Base-by-base conservation (phyloP, 2,113 vertebrate genomes). In the Egretta garzetta region DNA sequence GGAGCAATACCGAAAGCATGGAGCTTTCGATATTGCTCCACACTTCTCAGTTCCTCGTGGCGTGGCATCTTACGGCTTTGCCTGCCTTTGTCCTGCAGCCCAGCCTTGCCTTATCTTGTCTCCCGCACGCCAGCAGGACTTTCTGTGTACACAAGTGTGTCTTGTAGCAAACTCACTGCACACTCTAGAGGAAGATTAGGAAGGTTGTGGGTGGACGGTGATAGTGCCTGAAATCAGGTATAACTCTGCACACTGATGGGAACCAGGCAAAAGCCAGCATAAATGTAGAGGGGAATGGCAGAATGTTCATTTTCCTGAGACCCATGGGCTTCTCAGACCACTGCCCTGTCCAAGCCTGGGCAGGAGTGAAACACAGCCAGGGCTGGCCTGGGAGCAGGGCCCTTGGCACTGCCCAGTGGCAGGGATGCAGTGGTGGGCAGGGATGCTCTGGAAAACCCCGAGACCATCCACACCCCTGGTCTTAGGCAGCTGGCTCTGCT, bases 1-100 rank as follows among this genome's bases (percentile, higher is more conserved):
- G 60, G 39, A 90, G 71, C 16, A 30, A 21, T 35, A 39, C 5
- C 1, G 4, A 67, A 92, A 67, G 43, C 0, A 0, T 47, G 27
- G 30, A 50, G 18, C 50, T 96, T 91, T 95, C 6, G 0, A 5
- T 80, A 20, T 53, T 83, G 56, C 82, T 92, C 59, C 63, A 55
- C 41, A 43, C 26, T 94, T 86, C 71, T 71, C 56, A 58, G 74
- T 80, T 96, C 67, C 66, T 77, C 16, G 0, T 73, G 50, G 15
- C 0, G 1, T n/a, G 37, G 27, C 33, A 4, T 14, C 47, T 85
- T 60, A 37, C 0, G 7, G 33, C 22, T 68, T 86, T 80, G 50
- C 23, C 41, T 66, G 43, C 32, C 59, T 84, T 74, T 2, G 0
- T 53, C 27, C 70, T 79, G 37, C 45, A 76, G 71, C 27, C 39